Conservation (phyloP, 2,113 vertebrate species). For the Charadrius vociferus region DNA sequence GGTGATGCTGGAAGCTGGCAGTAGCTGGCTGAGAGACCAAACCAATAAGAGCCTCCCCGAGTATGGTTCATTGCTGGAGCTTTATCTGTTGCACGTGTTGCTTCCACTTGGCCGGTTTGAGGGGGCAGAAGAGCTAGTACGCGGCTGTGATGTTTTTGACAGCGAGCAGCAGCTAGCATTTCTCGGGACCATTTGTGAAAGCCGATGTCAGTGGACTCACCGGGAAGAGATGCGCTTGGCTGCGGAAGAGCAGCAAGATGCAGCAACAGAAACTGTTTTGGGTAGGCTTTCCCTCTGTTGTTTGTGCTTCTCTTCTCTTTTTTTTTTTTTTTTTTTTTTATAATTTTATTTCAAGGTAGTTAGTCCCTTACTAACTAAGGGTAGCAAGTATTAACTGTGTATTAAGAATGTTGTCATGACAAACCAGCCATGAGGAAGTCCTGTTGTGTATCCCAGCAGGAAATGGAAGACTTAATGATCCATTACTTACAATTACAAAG, state of each 20-base stretch:
- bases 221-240: background rate
- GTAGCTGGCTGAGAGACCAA: constrained; percentile 80
- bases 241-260: background rate
- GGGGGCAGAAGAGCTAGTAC: constrained; percentile 80
- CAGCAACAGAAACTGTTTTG: background rate
- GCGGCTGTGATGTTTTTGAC: constrained; percentile 51
- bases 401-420: background rate
- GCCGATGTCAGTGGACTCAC: background rate
- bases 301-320: background rate
- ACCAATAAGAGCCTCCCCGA: constrained; percentile 69
- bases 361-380: background rate
- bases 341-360: background rate
- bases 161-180: constrained; percentile 69
- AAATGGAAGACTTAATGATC: background rate
- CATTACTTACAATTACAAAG: background rate
- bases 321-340: too few relatives aligned
- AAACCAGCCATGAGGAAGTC: background rate
- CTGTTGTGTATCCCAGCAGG: background rate
- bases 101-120: constrained; percentile 79
- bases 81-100: constrained; percentile 83
- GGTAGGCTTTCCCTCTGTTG: constrained; percentile 41
- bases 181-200: constrained; percentile 68
- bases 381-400: fast-evolving
- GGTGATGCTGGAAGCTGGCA: constrained; percentile 77
- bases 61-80: constrained; percentile 78